Base-by-base conservation (phyloP, 2,888 invertebrate species). In the Morpho helenor region DNA sequence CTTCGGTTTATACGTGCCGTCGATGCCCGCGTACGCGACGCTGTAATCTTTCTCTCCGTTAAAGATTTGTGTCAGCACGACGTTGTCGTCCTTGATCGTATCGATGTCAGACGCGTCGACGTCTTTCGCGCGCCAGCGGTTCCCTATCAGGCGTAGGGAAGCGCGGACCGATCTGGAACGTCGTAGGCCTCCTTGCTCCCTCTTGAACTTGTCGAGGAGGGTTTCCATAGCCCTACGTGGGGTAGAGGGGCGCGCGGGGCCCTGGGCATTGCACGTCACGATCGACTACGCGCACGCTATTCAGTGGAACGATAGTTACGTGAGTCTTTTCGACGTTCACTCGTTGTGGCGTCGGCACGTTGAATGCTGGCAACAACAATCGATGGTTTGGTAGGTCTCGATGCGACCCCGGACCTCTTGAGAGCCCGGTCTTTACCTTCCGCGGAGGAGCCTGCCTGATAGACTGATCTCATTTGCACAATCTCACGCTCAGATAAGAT, bases 141-240 rank as follows among this genome's bases (percentile, higher is more conserved):
- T 91, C 62, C 93, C 92, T 61, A 95, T 92, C 76, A 93, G 80
- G 66, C 94, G 92, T 68, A 95, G 83, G 67, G 94, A 94, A 68
- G 94, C 93, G 71, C 95, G 92, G 76, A 95, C 94, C 66, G 94
- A 94, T 79, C 93, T 92, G 67, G 94, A 92, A 67, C 95, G 92
- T 67, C 94, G 93, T 69, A 88, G 73, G 62, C 84, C 88, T 74
- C 85, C 86, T 75, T 87, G 87, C 79, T 89, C 89, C 76, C 82
- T 82, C 80, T 86, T 86, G 81, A 91, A 83, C 77, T 80, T 87
- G 69, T 91, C 91, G 80, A 89, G 80, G 80, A 91, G 82, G 82
- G 81, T 84, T 79, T 91, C 91, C 91, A 91, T 91, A 80, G 85
- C 89, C 87, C 87, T 77, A 76, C 69, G 68, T 80, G 78, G 85